Base-by-base conservation (phyloP, 2,113 vertebrate species). In the Colossoma macropomum region DNA sequence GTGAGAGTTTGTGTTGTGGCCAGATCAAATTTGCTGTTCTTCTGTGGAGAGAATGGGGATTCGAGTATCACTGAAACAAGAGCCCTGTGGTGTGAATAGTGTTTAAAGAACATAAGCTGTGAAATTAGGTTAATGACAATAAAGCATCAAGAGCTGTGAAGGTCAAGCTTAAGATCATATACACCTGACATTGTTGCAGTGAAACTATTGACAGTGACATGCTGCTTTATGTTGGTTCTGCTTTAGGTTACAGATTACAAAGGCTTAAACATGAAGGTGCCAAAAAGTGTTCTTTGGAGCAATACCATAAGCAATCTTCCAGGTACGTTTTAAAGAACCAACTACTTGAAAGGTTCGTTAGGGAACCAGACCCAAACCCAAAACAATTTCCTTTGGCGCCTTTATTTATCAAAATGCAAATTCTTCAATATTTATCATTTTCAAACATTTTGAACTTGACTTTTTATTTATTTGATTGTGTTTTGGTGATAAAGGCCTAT, bases 11-110 rank as follows among this genome's bases (percentile, higher is more conserved):
- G 38, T 71, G 50, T 45, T 19, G 50, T 68, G 23, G 68, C 16
- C 21, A 34, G 32, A 70, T 70, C 66, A 70, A 38, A 70, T 71
- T 38, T 71, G 32, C 68, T n/a, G 21, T 38, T 45, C 21, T 25
- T 71, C 68, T 71, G 69, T 48, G 63, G 60, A 75, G 59, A 80
- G 68, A 85, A 70, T 56, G 30, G 63, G 25, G 60, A 73, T 62
- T 88, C 63, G 12, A 16, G 62, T 86, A 34, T 88, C 89, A 86
- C 32, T 82, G 79, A 85, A 41, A 86, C 80, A n/a, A 72, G 80
- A 88, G 75, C 54, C 71, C 25, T 62, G 15, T 66, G 32, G 34
- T 27, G 25, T 63, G 56, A 63, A 45, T 17, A n/a, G n/a, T 66
- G 19, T 45, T 28, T 68, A 32, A 62, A 83, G 34, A 71, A 65